These are phyloP conservation scores for Apogon hyalosoma DNA, from an alignment of 2,797 vertebrate species.

Conservation along the genomic window DNA sequence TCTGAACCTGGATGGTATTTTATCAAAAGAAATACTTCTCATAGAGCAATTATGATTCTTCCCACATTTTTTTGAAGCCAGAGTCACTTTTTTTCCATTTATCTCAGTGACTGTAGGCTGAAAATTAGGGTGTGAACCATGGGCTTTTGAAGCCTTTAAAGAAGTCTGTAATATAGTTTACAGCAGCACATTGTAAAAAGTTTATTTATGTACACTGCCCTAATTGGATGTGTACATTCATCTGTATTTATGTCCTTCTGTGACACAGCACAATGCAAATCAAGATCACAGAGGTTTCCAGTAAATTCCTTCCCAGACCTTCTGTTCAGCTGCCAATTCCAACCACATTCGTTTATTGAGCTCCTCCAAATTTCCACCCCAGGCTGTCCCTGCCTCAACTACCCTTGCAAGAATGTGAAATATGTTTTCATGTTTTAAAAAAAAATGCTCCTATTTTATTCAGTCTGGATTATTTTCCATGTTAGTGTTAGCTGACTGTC, in stretches of 20 bases:
- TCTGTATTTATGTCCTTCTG: background rate
- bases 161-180: slow-evolving; percentile 1
- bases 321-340: slow-evolving; percentile 46
- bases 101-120: background rate
- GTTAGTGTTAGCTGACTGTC: slow-evolving; percentile 66
- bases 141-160: slow-evolving; percentile 12
- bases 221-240: no score
- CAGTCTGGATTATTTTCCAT: slow-evolving; percentile 70
- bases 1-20: background rate
- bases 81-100: background rate
- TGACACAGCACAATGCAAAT: slow-evolving; percentile 19
- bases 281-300: slow-evolving; percentile 40
- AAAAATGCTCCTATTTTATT: slow-evolving; percentile 48
- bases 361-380: slow-evolving; percentile 73
- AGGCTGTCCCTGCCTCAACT: slow-evolving; percentile 59
- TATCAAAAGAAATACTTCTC: slow-evolving; percentile 2
- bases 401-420: slow-evolving; percentile 80
- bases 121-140: no score
- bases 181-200: no score
- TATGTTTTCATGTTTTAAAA: slow-evolving; percentile 77
- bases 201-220: background rate
- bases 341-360: slow-evolving; percentile 58
- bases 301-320: slow-evolving; percentile 20
- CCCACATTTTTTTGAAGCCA: background rate
- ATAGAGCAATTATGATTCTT: background rate